Evolutionary conservation across 1,140 invertebrate species (phyloP), one percentile per base, ranked within the genome.

Genomic region (Drosophila serrata): DNA sequence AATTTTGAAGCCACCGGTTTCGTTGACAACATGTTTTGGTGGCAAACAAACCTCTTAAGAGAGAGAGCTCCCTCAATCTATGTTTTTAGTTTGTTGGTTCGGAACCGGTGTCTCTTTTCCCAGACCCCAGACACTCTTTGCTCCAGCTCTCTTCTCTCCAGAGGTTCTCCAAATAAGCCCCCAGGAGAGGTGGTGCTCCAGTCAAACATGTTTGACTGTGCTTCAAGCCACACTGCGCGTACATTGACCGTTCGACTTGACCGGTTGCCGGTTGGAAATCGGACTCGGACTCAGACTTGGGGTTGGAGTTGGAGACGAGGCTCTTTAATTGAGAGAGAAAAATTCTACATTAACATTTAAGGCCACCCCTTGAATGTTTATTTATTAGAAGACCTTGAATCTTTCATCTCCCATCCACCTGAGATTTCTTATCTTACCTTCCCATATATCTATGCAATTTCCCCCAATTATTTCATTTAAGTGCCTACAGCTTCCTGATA

Each of bases 181-280:
- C 13, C 19, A 37, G 55, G 15, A 33, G 22, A 43, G 42, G n/a
- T 6, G 13, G 17, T 33, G 46, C 17, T 27, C 35, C 35, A 46
- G 59, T 27, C 72, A 81, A 87, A 79, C 82, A 84, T 85, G 81
- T 86, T 84, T 69, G 65, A 69, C 46, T 42, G 37, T 43, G 42
- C 60, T 86, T 58, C 74, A 81, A 85, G 67, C 84, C 74, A 72
- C 62, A 75, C 65, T 82, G 79, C 73, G 65, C 82, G 82, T 86
- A 64, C 82, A 79, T 86, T 86, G 82, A 86, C 82, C 82, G 82
- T 86, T 86, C 82, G 62, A 81, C 82, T 86, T 86, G 79, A 86
- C 84, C 53, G 68, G 68, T 86, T 87, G 84, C 82, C 84, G 84
- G 84, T 74, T 64, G 74, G 60, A 67, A 63, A 77, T 81, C 82